Evolutionary conservation across 1,140 invertebrate species (phyloP), one percentile per base, ranked within the genome.

Genomic region (Drosophila virilis): DNA sequence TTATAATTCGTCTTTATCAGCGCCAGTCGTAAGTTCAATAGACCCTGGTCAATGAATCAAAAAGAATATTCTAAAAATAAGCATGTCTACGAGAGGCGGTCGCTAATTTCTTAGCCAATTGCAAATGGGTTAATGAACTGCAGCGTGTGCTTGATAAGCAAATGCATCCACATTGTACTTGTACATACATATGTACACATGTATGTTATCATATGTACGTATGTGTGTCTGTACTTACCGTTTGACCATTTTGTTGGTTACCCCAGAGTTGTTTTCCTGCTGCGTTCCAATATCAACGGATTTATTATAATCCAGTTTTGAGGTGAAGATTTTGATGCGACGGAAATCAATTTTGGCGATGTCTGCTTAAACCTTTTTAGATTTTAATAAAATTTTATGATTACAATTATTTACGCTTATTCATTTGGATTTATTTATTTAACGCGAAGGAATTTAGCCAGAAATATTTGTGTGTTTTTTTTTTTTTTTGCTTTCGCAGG

Each of bases 281-380:
- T 91, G 91, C 80, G 86, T 80, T 75, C 90, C 91, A 90, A 92
- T 91, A 77, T 92, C 91, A 80, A 91, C 91, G 90, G 91, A 91
- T 92, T 91, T 91, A 76, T 89, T 84, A 91, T 92, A 92, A 92
- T 92, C 91, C 91, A 92, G 91, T 91, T 92, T 92, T 91, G 91
- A 90, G 62, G 84, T 74, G 74, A 91, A 92, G 72, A 92, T 92
- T 92, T 92, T 91, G 62, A 92, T 91, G 70, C 91, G 84, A 80
- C 91, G 88, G 81, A 92, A 92, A 92, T 92, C 81, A 88, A 88
- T 88, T 84, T 88, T 88, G 80, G 46, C 83, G 83, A 70, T 59
- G 65, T 72, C 32, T 38, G 54, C 13, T 43, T 51, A 37, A 74
- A 88, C 83, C 84, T 89, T 68, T 55, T n/a, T 42, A 32, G 6